Percentiles rank a stretch among this genome's conserved stretches.
phyloP scores from a whole-genome alignment of 2,113 vertebrate species.

The Myiagra hebetior region DNA sequence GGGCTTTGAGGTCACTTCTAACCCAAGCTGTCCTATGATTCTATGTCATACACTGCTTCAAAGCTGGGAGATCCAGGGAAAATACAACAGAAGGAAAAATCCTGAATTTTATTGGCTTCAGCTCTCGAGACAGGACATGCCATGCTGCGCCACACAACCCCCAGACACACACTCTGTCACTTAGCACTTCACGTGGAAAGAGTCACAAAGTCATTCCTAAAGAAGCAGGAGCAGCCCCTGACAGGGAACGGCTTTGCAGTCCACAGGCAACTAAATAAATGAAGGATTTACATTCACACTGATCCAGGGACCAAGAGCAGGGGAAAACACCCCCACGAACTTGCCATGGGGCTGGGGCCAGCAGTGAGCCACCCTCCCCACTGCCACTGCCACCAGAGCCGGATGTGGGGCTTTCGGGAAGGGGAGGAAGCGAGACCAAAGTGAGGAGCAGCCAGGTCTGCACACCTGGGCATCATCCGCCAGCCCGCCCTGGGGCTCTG shows the following conservation, averaged over 20 bases:
- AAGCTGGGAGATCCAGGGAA: background rate
- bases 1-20: background rate
- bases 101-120: constrained; percentile 19
- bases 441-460: background rate
- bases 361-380: background rate
- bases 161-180: fast-evolving
- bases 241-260: fast-evolving
- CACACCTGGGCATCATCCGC: background rate
- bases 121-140: fast-evolving
- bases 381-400: background rate
- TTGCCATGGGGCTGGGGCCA: background rate
- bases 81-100: background rate
- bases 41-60: background rate
- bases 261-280: background rate
- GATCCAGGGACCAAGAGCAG: background rate
- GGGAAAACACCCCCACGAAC: fast-evolving
- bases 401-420: fast-evolving
- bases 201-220: background rate
- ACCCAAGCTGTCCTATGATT: background rate
- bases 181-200: fast-evolving
- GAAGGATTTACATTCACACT: fast-evolving
- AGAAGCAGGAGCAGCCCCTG: background rate
- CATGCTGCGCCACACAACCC: fast-evolving
- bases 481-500: background rate
- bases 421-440: background rate